Conservation (phyloP, 1,140 invertebrate genomes). For the Drosophila chauvacae region DNA sequence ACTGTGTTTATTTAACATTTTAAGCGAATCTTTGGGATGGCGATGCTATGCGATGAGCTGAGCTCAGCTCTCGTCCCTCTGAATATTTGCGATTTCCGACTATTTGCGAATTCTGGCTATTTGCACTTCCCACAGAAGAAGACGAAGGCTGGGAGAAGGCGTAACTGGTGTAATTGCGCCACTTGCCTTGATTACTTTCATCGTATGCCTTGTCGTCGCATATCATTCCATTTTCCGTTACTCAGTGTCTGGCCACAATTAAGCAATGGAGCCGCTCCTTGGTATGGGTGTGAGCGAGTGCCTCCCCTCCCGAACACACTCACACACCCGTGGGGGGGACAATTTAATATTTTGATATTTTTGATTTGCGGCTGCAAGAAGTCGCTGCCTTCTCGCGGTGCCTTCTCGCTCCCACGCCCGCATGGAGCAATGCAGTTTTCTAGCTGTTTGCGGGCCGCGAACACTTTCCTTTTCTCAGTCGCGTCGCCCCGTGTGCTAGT, state of each 20-base stretch:
- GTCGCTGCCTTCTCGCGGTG: slow-evolving; percentile 15
- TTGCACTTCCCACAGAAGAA: slow-evolving; percentile 43
- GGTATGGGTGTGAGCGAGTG: slow-evolving; percentile 18
- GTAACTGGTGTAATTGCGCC: slow-evolving; percentile 40
- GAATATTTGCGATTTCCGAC: slow-evolving; percentile 19
- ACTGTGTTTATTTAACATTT: slow-evolving; percentile 31
- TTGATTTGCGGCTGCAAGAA: slow-evolving; percentile 53
- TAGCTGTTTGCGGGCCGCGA: slow-evolving; percentile 49
- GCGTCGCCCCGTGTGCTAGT: background rate
- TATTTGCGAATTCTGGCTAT: slow-evolving; percentile 13
- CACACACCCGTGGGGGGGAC: background rate
- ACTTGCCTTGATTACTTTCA: slow-evolving; percentile 70
- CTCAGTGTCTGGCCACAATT: slow-evolving; percentile 50
- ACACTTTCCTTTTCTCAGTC: slow-evolving; percentile 50
- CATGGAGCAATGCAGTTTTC: slow-evolving; percentile 57
- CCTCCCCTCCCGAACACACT: slow-evolving; percentile 21
- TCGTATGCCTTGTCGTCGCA: slow-evolving; percentile 40
- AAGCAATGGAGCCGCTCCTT: slow-evolving; percentile 54
- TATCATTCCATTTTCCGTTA: slow-evolving; percentile 23
- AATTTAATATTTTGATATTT: slow-evolving; percentile 33
- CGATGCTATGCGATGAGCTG: background rate
- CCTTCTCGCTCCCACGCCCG: slow-evolving; percentile 27
- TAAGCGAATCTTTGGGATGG: slow-evolving; percentile 13
- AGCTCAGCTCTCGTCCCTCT: background rate
- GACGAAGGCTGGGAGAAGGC: slow-evolving; percentile 3